Evolutionary conservation across 2,113 vertebrate species (phyloP).

Genomic region (Ptilonorhynchus violaceus): DNA sequence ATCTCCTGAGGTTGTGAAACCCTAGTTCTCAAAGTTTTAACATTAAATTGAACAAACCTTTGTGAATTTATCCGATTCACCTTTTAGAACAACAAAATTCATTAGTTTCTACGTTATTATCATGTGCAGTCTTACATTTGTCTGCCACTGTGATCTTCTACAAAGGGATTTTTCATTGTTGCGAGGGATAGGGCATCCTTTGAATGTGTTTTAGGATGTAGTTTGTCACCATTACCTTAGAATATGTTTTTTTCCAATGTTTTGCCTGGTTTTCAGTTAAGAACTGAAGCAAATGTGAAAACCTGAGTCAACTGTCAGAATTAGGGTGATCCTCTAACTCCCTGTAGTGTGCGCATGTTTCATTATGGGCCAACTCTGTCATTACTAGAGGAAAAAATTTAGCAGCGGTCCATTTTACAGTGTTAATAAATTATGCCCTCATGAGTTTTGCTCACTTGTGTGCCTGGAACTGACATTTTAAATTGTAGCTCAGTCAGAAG

Average conservation of each 20-base stretch:
- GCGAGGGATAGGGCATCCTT: not conserved
- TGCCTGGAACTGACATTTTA: slow-evolving; percentile 35
- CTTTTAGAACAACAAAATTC: not conserved
- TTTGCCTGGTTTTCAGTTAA: slow-evolving; percentile 5
- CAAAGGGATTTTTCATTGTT: not conserved
- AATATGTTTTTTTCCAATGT: not conserved
- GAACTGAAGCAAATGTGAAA: slow-evolving; percentile 1
- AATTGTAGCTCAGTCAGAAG: slow-evolving; percentile 24
- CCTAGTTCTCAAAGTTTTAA: not conserved
- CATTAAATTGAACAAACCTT: not conserved
- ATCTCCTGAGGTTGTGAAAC: not conserved
- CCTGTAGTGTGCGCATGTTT: accelerated
- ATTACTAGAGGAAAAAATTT: slow-evolving; percentile 11
- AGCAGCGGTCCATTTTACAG: not conserved
- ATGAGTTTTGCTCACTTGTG: slow-evolving; percentile 14
- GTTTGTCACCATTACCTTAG: not conserved
- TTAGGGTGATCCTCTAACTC: not conserved
- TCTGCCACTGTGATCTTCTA: not conserved
- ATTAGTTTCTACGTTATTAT: not conserved
- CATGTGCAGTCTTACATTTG: not conserved
- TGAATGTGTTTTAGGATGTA: not conserved
- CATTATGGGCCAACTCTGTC: not conserved
- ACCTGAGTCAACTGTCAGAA: not conserved
- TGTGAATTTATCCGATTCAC: not conserved
- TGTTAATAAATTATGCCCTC: slow-evolving; percentile 22